phyloP scores from a whole-genome alignment of 2,797 vertebrate species.

The Pangasius sanitwongsei region DNA sequence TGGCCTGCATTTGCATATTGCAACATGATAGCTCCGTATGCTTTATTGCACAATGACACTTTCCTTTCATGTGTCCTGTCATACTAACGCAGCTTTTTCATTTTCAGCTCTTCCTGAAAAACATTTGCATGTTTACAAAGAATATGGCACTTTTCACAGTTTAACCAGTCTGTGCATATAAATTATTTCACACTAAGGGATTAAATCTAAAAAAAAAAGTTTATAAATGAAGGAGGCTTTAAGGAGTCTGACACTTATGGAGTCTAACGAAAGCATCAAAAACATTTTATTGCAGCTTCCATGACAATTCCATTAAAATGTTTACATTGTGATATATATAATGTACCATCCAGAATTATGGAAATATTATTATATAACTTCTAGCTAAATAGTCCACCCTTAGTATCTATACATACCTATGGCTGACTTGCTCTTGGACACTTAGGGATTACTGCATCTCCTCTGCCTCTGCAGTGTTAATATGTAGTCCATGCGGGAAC shows the following conservation, averaged over 20 bases:
- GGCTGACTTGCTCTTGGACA: conserved; percentile 6
- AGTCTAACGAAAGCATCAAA: not conserved
- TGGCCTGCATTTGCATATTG: not conserved
- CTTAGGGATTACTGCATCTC: not conserved
- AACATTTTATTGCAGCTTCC: not conserved
- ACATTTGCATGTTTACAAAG: not conserved
- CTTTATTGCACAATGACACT: not conserved
- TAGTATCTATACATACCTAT: not conserved
- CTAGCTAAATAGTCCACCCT: not conserved
- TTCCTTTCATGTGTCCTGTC: not conserved
- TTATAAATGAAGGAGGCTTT: not conserved
- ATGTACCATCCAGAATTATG: not conserved
- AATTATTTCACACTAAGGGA: not conserved
- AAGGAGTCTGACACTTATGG: not conserved
- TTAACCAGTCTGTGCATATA: not conserved
- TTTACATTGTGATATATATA: not conserved
- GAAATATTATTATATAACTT: not conserved
- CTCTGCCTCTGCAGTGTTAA: conserved; percentile 4
- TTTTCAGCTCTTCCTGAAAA: not conserved
- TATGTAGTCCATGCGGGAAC: not conserved
- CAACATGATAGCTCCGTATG: not conserved
- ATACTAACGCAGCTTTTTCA: not conserved
- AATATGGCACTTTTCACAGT: not conserved
- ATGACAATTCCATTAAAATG: not conserved
- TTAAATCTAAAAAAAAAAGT: not conserved